Evolutionary conservation across 2,797 vertebrate species (phyloP).

Genomic region (Acrossocheilus fasciatus): DNA sequence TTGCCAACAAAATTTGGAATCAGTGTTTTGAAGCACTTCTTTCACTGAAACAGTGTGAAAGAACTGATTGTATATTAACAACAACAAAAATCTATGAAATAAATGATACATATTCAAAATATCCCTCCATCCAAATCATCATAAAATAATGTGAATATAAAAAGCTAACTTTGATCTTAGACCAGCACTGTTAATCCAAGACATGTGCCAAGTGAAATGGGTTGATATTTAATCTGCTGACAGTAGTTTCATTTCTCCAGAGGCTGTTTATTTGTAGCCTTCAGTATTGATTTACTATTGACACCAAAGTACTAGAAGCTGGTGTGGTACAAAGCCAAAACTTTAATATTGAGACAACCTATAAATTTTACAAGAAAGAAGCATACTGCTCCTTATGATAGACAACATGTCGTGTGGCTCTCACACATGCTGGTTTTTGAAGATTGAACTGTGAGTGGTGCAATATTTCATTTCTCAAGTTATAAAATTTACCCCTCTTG

Average conservation of each 20-base stretch:
- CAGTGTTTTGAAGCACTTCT: not conserved
- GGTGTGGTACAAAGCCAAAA: not conserved
- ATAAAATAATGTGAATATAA: not conserved
- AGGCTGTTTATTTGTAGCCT: not conserved
- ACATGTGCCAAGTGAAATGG: not conserved
- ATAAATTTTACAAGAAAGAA: not conserved
- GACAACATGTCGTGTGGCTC: not conserved
- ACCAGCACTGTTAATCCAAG: not conserved
- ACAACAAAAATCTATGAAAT: not conserved
- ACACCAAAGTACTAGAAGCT: not conserved
- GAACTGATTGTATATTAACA: not conserved
- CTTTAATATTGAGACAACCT: not conserved
- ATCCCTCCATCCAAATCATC: not conserved
- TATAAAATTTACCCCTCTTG: constrained; percentile 87
- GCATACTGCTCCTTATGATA: not conserved
- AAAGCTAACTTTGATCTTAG: not conserved
- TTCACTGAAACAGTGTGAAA: not conserved
- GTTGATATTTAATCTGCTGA: constrained; percentile 22
- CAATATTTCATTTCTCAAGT: not conserved
- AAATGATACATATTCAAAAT: not conserved
- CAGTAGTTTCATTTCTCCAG: constrained; percentile 2
- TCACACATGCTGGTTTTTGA: not conserved
- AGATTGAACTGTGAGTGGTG: not conserved
- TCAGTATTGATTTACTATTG: not conserved
- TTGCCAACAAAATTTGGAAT: not conserved